Evolutionary conservation across 2,113 vertebrate genomes (phyloP), one percentile per base, ranked within the genome.

Genomic region (Pterocles gutturalis): DNA sequence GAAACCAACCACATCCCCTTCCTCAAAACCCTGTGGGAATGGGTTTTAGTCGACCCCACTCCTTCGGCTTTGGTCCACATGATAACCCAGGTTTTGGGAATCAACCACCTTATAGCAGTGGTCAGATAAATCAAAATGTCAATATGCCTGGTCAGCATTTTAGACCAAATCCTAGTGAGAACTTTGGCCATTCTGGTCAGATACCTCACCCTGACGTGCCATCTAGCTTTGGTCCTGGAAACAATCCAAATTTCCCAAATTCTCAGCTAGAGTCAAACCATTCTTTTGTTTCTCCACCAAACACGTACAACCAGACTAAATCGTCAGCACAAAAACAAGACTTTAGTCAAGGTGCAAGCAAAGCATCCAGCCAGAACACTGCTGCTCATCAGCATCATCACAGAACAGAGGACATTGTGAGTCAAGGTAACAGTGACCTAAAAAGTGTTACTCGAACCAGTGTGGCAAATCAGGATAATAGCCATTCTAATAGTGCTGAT

Each of bases 1-100:
- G 98, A 96, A 98, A 97, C 78, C 98, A 98, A n/a, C 97, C 98
- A 20, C 98, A 98, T 75, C 96, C 97, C 4, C 99, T 99, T 95
- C 96, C 98, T 55, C 99, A 98, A 91, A 98, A 98, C 51, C 97
- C 98, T 3, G 79, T 98, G 81, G 98, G 98, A 76, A 97, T 98
- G 97, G 98, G 98, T 77, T 98, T 98, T 91, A 98, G 89, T 71
- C 97, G 98, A 70, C 96, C 98, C 25, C 98, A 98, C 38, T 97
- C 98, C 48, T 98, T 99, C 81, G 96, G 93, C 88, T 98, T 99
- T 10, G 95, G 96, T 77, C 98, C 98, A 2, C 98, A 96, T 2
- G 98, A 99, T 66, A 98, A 96, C 48, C 90, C 97, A 36, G 70
- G 79, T 65, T 98, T 98, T 73, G 97, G 96, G 62, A 98, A 96